A percentile compares a stretch with the other conserved stretches of the same genome.
These are phyloP conservation scores for Rhamnusium bicolor DNA, from an alignment of 2,888 invertebrate species.

Conservation along the genomic window DNA sequence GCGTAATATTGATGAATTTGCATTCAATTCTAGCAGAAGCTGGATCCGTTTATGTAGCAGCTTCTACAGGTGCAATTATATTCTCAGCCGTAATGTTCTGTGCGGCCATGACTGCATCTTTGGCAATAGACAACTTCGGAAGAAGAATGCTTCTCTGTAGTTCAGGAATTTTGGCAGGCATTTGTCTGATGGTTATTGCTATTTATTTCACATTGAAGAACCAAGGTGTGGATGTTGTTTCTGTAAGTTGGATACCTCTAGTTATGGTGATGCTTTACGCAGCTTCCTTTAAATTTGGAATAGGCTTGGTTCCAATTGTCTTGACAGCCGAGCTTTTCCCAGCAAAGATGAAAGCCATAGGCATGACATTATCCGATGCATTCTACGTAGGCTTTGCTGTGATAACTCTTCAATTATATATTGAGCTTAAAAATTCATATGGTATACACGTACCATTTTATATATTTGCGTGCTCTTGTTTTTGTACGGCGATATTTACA, in stretches of 20 bases:
- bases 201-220: conserved; percentile 66
- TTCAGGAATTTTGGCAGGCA: conserved; percentile 65
- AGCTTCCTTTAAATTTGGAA: conserved; percentile 66
- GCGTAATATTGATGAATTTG: conserved; percentile 69
- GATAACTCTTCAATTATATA: conserved; percentile 66
- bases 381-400: conserved; percentile 67
- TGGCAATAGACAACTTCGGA: conserved; percentile 68
- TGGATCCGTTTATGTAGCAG: conserved; percentile 62
- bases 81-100: conserved; percentile 67
- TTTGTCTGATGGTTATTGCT: conserved; percentile 65
- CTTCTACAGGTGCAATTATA: conserved; percentile 65
- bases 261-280: conserved; percentile 66
- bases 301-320: conserved; percentile 68
- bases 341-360: conserved; percentile 68
- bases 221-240: conserved; percentile 56
- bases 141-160: conserved; percentile 63
- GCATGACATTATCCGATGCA: conserved; percentile 68
- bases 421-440: conserved; percentile 53
- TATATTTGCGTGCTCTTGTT: conserved; percentile 65
- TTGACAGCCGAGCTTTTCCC: conserved; percentile 69
- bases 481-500: conserved; percentile 66
- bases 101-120: conserved; percentile 64
- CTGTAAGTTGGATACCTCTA: conserved; percentile 60
- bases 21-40: conserved; percentile 67
- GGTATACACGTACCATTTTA: conserved; percentile 68